Conservation (phyloP, 2,113 vertebrate species). For the Shinisaurus crocodilurus region DNA sequence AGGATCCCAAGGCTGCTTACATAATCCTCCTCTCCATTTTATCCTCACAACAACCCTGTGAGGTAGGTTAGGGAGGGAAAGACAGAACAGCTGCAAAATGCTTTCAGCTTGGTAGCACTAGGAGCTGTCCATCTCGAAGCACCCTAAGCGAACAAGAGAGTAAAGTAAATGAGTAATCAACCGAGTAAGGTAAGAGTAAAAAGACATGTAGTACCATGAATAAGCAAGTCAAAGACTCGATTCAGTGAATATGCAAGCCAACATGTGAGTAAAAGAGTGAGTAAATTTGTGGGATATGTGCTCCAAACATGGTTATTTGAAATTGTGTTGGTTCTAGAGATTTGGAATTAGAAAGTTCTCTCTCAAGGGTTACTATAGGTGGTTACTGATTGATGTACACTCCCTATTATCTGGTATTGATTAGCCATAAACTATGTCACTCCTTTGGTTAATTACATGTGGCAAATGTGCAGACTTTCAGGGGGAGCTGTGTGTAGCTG, state of each 20-base stretch:
- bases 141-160: neutral
- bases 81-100: neutral
- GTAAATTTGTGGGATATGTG: neutral
- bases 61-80: neutral
- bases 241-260: neutral
- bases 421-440: slow-evolving; percentile 5
- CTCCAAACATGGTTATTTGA: neutral
- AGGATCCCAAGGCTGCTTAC: too few species aligned
- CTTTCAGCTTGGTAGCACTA: neutral
- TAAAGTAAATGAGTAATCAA: neutral
- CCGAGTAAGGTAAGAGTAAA: neutral
- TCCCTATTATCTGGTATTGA: neutral
- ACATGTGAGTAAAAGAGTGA: neutral
- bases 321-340: neutral
- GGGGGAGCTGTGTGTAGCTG: neutral
- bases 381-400: neutral
- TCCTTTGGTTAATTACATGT: neutral
- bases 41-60: too few species aligned
- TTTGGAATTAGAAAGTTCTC: neutral
- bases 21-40: too few species aligned
- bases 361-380: neutral
- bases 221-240: neutral
- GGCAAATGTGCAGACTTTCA: slow-evolving; percentile 14
- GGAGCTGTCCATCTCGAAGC: neutral
- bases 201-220: neutral